Conservation (phyloP, 2,113 vertebrate species). For the Pygoscelis adeliae region DNA sequence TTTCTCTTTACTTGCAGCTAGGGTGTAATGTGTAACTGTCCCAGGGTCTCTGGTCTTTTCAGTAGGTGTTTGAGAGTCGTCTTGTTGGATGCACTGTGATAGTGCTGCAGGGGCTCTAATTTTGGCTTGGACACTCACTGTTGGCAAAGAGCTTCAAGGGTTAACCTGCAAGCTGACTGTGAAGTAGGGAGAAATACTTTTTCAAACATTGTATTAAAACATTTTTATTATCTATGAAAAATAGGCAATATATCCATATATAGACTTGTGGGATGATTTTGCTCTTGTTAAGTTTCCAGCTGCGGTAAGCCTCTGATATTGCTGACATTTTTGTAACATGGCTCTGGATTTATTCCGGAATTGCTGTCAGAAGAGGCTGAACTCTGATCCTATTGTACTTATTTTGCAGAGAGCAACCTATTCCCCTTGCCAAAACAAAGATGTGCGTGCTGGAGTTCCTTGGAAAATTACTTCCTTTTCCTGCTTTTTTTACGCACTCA, state of each 20-base stretch:
- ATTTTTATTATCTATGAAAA: not conserved
- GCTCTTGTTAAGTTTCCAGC: not conserved
- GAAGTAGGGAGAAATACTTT: not conserved
- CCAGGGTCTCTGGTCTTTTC: not conserved
- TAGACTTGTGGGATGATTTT: not conserved
- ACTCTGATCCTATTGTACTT: not conserved
- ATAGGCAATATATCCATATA: not conserved
- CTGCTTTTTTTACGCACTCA: not conserved
- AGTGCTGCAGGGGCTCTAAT: not conserved
- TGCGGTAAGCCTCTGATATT: not conserved
- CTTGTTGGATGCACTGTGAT: not conserved
- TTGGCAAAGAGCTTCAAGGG: not conserved
- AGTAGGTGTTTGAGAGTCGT: not conserved
- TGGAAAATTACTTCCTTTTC: not conserved
- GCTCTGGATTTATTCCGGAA: not conserved
- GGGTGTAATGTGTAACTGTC: not conserved
- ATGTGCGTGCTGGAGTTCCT: not conserved
- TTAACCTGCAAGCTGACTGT: not conserved
- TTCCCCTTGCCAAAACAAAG: not conserved
- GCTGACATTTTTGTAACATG: not conserved
- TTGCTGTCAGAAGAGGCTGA: not conserved
- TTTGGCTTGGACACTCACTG: not conserved
- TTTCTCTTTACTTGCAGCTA: not conserved
- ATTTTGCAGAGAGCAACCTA: not conserved
- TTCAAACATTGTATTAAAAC: not conserved